These are phyloP conservation scores for Anarrhichthys ocellatus DNA, from an alignment of 2,113 vertebrate genomes.

Conservation along the genomic window DNA sequence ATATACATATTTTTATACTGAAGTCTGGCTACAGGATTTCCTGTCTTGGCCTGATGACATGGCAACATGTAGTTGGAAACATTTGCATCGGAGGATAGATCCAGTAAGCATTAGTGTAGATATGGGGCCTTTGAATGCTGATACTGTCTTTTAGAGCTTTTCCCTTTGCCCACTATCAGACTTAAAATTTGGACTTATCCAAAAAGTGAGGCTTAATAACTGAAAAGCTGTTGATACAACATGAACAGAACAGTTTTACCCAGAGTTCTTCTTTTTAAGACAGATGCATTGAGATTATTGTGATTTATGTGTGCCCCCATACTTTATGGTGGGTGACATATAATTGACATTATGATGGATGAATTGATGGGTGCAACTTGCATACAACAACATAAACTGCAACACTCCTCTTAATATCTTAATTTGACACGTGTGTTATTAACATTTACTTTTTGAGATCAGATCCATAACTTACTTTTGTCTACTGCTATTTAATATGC, in stretches of 20 bases:
- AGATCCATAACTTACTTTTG: neutral
- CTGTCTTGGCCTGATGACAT: conserved; percentile 3
- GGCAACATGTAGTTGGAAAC: conserved; percentile 1
- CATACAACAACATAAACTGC: neutral
- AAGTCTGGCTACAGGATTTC: conserved; percentile 18
- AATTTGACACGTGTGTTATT: neutral
- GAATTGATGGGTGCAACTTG: neutral
- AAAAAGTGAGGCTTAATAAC: conserved; percentile 6
- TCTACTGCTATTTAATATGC: neutral
- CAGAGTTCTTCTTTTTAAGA: neutral
- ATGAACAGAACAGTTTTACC: conserved; percentile 2
- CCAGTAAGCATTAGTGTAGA: neutral
- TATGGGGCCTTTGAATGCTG: neutral
- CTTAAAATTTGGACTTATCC: conserved; percentile 22
- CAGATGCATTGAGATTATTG: neutral
- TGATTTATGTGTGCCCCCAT: neutral
- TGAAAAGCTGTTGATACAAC: conserved; percentile 35
- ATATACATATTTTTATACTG: neutral
- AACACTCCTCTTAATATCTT: too few relatives aligned
- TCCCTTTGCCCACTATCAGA: conserved; percentile 22
- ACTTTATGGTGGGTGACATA: neutral
- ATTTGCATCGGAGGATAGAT: neutral
- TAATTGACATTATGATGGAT: too few relatives aligned
- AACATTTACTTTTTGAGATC: neutral
- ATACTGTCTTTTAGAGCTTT: conserved; percentile 9